These are phyloP conservation scores for Panthera leo DNA, from an alignment of 2,113 vertebrate species.

Conservation along the genomic window DNA sequence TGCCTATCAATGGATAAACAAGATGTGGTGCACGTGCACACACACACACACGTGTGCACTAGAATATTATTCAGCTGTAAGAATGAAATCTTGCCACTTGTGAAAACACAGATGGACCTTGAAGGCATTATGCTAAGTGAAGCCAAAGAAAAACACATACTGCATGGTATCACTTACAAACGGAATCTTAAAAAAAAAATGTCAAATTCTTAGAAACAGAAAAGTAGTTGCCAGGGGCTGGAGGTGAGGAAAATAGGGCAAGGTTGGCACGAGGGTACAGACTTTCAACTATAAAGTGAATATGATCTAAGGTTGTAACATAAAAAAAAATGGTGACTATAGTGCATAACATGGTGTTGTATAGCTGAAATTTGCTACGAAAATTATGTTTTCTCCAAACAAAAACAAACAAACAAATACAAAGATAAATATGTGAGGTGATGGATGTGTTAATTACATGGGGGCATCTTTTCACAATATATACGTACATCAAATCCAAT, in stretches of 20 bases:
- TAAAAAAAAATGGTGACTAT: not conserved
- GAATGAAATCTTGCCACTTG: not conserved
- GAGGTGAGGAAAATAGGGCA: not conserved
- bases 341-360: not conserved
- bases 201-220: not conserved
- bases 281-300: not conserved
- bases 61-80: not conserved
- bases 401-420: not conserved
- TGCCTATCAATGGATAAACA: not conserved
- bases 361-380: not conserved
- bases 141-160: not conserved
- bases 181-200: not conserved
- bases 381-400: not conserved
- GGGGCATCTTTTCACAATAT: not conserved
- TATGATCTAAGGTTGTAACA: not conserved
- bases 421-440: not conserved
- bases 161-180: not conserved
- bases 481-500: not conserved
- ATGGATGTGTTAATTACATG: not conserved
- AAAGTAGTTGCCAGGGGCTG: not conserved
- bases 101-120: not conserved
- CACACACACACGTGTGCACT: not conserved
- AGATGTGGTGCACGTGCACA: not conserved
- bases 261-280: not conserved
- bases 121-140: not conserved